Percentiles rank a stretch among this genome's conserved stretches.
Evolutionary conservation across 2,113 vertebrate species (phyloP).

Genomic region (Dinomys branickii): DNA sequence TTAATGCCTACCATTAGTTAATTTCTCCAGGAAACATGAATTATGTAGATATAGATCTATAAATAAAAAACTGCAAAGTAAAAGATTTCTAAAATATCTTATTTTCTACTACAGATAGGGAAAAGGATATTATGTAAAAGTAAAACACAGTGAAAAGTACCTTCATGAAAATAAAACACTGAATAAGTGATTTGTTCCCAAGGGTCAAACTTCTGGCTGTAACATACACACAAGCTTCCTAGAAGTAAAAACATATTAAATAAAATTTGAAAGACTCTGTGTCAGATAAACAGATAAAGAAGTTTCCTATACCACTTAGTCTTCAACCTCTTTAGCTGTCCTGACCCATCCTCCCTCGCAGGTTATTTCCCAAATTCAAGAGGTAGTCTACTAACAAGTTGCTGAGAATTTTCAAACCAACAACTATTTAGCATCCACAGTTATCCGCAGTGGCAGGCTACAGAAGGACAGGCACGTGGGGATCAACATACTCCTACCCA

Average conservation of each 20-base stretch:
- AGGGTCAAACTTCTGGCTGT: conserved; percentile 83
- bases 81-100: background rate
- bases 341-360: background rate
- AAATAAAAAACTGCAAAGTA: background rate
- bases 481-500: background rate
- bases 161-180: conserved; percentile 93
- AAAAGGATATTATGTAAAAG: conserved; percentile 16
- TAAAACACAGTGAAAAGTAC: conserved; percentile 79
- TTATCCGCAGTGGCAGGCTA: background rate
- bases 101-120: conserved; percentile 16
- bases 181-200: conserved; percentile 89
- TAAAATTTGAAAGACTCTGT: conserved; percentile 33
- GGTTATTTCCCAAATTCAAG: background rate
- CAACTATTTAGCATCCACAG: background rate
- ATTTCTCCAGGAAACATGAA: conserved; percentile 43
- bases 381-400: conserved; percentile 3
- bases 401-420: conserved; percentile 27
- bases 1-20: conserved; percentile 24
- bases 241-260: conserved; percentile 65
- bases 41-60: background rate
- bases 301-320: background rate
- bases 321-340: background rate
- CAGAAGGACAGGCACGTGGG: background rate
- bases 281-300: background rate
- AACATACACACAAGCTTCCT: conserved; percentile 96